A percentile compares a stretch with the other conserved stretches of the same genome.
These are phyloP conservation scores for Odontocerum albicorne DNA, from an alignment of 2,888 invertebrate genomes.

Conservation along the genomic window DNA sequence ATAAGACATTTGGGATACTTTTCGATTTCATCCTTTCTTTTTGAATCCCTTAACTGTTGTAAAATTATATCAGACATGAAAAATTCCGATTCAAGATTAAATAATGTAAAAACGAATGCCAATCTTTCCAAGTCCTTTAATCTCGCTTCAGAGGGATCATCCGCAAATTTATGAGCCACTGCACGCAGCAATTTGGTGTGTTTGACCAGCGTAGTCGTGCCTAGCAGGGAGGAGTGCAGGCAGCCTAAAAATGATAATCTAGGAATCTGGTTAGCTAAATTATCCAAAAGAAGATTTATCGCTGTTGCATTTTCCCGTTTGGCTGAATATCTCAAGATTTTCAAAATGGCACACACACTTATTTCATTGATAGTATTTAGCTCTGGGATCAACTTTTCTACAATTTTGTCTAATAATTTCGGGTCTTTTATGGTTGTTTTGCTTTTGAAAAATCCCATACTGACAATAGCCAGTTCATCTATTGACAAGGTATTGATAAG, in stretches of 20 bases:
- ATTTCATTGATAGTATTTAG: slow-evolving; percentile 63
- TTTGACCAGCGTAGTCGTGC: slow-evolving; percentile 55
- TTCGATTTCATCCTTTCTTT: slow-evolving; percentile 58
- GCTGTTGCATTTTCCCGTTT: slow-evolving; percentile 51
- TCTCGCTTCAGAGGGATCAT: slow-evolving; percentile 53
- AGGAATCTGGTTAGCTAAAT: slow-evolving; percentile 57
- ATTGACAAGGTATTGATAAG: slow-evolving; percentile 58
- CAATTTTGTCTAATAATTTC: slow-evolving; percentile 53
- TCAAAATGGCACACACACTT: slow-evolving; percentile 65
- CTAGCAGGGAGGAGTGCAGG: slow-evolving; percentile 66
- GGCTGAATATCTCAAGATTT: slow-evolving; percentile 63
- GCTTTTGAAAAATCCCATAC: slow-evolving; percentile 79
- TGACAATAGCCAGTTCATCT: slow-evolving; percentile 70
- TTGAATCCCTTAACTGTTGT: slow-evolving; percentile 54
- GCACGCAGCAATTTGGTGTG: slow-evolving; percentile 50
- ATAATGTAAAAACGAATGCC: slow-evolving; percentile 61
- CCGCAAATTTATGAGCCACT: slow-evolving; percentile 56
- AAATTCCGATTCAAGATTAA: slow-evolving; percentile 54
- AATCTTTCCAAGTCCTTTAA: slow-evolving; percentile 78
- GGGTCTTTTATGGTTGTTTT: slow-evolving; percentile 62
- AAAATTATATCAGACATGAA: slow-evolving; percentile 51
- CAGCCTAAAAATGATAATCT: slow-evolving; percentile 63
- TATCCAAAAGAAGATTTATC: slow-evolving; percentile 57
- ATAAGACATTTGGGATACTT: slow-evolving; percentile 62
- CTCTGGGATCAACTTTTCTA: slow-evolving; percentile 55